These are phyloP conservation scores for Eubucco bourcierii DNA, from an alignment of 2,113 vertebrate species.

Conservation along the genomic window DNA sequence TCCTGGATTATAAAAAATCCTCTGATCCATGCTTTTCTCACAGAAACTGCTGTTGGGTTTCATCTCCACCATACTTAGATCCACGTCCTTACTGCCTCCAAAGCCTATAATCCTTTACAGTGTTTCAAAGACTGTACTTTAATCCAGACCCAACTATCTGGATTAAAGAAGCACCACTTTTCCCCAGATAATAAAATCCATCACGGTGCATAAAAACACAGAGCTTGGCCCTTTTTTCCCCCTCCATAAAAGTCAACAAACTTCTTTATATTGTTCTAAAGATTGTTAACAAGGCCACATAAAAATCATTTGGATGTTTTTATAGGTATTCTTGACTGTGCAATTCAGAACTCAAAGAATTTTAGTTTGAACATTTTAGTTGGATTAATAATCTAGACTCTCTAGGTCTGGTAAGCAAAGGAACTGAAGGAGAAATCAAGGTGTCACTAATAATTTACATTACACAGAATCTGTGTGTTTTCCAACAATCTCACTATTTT, in stretches of 20 bases:
- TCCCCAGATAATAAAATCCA: not conserved
- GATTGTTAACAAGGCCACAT: not conserved
- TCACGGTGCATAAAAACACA: not conserved
- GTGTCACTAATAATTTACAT: not conserved
- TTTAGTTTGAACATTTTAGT: not conserved
- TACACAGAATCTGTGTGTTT: not conserved
- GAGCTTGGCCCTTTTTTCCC: not conserved
- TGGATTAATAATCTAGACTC: not conserved
- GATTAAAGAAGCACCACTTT: not conserved
- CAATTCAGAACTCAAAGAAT: not conserved
- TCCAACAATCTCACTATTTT: not conserved
- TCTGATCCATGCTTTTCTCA: not conserved
- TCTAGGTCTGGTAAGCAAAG: not conserved
- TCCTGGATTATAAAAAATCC: not conserved
- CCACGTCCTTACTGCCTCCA: not conserved
- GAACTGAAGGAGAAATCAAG: not conserved
- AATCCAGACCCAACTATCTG: not conserved
- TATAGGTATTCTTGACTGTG: not conserved
- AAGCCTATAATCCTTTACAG: not conserved
- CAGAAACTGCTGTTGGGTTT: not conserved
- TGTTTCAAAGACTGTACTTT: not conserved
- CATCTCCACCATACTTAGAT: not conserved
- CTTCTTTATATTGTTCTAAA: not conserved
- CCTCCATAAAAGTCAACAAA: not conserved
- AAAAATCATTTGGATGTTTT: not conserved